phyloP scores from a whole-genome alignment of 2,113 vertebrate species.

The Rhineura floridana region DNA sequence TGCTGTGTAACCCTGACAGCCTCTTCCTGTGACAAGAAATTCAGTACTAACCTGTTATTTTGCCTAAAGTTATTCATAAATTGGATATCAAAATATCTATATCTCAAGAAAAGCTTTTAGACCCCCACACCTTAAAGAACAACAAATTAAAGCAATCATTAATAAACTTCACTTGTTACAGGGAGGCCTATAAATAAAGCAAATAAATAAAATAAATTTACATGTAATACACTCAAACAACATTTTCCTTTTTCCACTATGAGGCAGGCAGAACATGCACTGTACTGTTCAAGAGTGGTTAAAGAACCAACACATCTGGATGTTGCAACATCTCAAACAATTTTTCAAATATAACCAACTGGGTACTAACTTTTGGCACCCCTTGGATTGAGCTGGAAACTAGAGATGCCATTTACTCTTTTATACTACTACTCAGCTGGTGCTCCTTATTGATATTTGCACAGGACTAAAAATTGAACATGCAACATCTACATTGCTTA shows the following conservation, averaged over 20 bases:
- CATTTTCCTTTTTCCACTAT: not conserved
- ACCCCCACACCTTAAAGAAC: not conserved
- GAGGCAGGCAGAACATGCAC: not conserved
- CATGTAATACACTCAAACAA: not conserved
- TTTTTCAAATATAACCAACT: not conserved
- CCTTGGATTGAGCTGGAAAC: constrained; percentile 4
- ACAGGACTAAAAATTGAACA: constrained; percentile 42
- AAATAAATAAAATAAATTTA: not conserved
- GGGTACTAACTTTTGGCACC: not conserved
- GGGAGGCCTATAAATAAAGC: not conserved
- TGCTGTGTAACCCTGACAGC: not conserved
- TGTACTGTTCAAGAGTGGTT: not conserved
- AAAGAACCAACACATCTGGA: not conserved
- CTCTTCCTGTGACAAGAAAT: not conserved
- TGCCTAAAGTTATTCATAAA: not conserved
- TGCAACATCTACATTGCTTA: constrained; percentile 62
- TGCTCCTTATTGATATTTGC: constrained; percentile 48
- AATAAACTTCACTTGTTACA: not conserved
- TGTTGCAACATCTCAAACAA: not conserved
- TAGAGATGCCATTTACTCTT: not conserved
- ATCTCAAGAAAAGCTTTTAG: not conserved
- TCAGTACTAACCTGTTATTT: not conserved
- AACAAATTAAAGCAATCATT: not conserved
- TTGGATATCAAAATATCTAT: not conserved
- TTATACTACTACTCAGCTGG: constrained; percentile 27